A percentile compares a stretch with the other conserved stretches of the same genome.
These are phyloP conservation scores for Catamblyrhynchus diadema DNA, from an alignment of 2,797 vertebrate species.

Conservation along the genomic window DNA sequence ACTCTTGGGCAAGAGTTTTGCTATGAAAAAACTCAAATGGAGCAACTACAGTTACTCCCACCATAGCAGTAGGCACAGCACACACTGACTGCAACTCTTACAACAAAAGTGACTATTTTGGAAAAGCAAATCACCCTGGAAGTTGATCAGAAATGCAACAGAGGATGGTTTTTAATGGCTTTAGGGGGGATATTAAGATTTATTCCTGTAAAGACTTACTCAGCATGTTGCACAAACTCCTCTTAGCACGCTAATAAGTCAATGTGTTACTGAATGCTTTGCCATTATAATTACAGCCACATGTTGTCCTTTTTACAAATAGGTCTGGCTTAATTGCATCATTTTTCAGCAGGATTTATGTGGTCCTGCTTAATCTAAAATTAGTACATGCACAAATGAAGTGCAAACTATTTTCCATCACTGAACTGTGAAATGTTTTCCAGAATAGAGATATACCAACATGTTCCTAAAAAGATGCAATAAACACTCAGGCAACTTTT, in stretches of 20 bases:
- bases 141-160: slow-evolving; percentile 30
- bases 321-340: slow-evolving; percentile 73
- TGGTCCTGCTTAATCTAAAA: slow-evolving; percentile 73
- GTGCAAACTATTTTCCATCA: slow-evolving; percentile 68
- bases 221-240: slow-evolving; percentile 72
- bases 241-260: slow-evolving; percentile 73
- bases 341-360: slow-evolving; percentile 78
- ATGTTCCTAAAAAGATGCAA: slow-evolving; percentile 30
- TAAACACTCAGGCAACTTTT: slow-evolving; percentile 24
- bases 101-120: not conserved
- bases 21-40: not conserved
- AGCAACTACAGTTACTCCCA: not conserved
- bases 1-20: not conserved
- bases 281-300: slow-evolving; percentile 75
- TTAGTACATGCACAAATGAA: slow-evolving; percentile 74
- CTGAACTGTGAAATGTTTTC: slow-evolving; percentile 62
- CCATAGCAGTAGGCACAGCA: not conserved
- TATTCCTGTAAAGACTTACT: slow-evolving; percentile 73
- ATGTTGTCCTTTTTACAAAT: slow-evolving; percentile 76
- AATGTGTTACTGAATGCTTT: slow-evolving; percentile 69
- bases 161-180: slow-evolving; percentile 13
- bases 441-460: slow-evolving; percentile 38
- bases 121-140: not conserved
- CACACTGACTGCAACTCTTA: not conserved
- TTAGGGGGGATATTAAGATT: slow-evolving; percentile 56